Evolutionary conservation across 2,113 vertebrate genomes (phyloP).

Genomic region (Agelaius phoeniceus): DNA sequence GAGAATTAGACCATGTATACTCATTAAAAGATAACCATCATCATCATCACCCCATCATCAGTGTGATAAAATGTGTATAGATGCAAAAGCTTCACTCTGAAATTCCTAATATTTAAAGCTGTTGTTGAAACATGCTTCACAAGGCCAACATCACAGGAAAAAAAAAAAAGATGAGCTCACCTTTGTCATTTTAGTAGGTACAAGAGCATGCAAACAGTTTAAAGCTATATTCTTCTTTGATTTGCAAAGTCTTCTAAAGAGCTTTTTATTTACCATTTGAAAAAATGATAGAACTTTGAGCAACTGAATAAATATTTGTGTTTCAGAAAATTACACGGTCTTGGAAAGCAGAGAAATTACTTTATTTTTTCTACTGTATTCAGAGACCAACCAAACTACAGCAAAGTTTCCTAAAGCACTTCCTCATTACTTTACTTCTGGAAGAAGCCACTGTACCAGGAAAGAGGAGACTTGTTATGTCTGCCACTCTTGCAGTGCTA

Average conservation of each 20-base stretch:
- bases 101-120: conserved; percentile 62
- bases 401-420: conserved; percentile 22
- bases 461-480: neutral
- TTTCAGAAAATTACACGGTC: conserved; percentile 39
- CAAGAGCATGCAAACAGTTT: conserved; percentile 73
- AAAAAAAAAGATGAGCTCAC: conserved; percentile 71
- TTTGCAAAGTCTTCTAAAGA: conserved; percentile 59
- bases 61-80: conserved; percentile 47
- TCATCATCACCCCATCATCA: conserved; percentile 56
- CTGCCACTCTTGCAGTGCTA: neutral
- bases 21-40: conserved; percentile 53
- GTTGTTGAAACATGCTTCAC: conserved; percentile 74
- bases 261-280: conserved; percentile 42
- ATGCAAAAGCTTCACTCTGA: conserved; percentile 66
- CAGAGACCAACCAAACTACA: conserved; percentile 3
- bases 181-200: conserved; percentile 72
- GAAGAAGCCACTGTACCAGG: neutral
- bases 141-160: conserved; percentile 71
- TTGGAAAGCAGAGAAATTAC: conserved; percentile 42
- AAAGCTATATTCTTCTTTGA: conserved; percentile 79
- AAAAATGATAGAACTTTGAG: conserved; percentile 49
- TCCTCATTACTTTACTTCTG: conserved; percentile 1
- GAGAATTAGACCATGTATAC: conserved; percentile 23
- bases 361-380: conserved; percentile 26
- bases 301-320: conserved; percentile 42